A percentile compares a stretch with the other conserved stretches of the same genome.
These are phyloP conservation scores for Eumeta japonica DNA, from an alignment of 1,140 invertebrate species.

Conservation along the genomic window DNA sequence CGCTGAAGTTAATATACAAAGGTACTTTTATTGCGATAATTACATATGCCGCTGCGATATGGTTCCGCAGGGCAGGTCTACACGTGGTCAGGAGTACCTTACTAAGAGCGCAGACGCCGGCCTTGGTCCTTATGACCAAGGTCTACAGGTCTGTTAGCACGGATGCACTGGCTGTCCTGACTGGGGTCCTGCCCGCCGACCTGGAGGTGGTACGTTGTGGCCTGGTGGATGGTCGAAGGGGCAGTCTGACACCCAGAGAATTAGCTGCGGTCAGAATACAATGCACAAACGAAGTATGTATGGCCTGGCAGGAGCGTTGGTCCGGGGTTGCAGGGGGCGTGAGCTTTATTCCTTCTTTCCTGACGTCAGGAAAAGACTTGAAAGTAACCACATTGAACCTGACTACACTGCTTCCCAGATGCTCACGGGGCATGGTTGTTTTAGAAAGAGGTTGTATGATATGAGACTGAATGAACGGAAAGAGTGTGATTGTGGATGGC, in stretches of 20 bases:
- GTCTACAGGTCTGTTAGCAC: conserved; percentile 18
- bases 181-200: conserved; percentile 15
- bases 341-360: no score
- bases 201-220: conserved; percentile 8
- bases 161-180: conserved; percentile 14
- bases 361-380: neutral
- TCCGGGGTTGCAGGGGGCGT: conserved; percentile 1
- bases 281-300: conserved; percentile 1
- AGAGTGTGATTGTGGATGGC: no score
- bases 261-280: neutral
- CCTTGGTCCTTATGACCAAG: conserved; percentile 12
- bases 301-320: conserved; percentile 9
- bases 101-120: conserved; percentile 12
- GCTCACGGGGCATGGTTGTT: no score
- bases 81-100: conserved; percentile 7
- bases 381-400: neutral
- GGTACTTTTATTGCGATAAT: conserved; percentile 16
- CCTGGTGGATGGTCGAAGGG: neutral
- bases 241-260: neutral
- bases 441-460: no score
- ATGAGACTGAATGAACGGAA: no score
- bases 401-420: conserved; percentile 5
- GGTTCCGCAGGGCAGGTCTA: conserved; percentile 7
- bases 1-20: conserved; percentile 16
- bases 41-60: conserved; percentile 22